phyloP scores from a whole-genome alignment of 1,140 invertebrate genomes.

The Sitodiplosis mosellana region DNA sequence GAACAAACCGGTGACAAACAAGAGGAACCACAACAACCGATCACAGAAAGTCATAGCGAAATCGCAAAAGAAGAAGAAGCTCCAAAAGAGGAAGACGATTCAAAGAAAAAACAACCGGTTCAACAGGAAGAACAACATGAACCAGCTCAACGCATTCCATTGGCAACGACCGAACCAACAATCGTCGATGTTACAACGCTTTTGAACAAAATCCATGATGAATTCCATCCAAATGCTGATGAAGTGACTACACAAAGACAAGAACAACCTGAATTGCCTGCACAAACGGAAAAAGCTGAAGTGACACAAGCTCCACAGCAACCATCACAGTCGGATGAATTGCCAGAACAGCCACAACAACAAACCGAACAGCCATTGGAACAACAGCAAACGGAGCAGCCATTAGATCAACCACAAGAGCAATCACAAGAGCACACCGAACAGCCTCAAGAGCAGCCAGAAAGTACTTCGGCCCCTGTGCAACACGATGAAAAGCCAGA shows the following conservation, averaged over 20 bases:
- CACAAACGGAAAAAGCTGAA: slow-evolving; percentile 3
- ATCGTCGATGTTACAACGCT: no score
- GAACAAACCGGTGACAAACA: slow-evolving; percentile 6
- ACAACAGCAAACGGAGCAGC: background rate
- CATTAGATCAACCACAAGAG: slow-evolving; percentile 1
- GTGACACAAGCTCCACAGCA: slow-evolving; percentile 3
- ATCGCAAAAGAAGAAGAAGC: slow-evolving; percentile 9
- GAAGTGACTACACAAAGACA: slow-evolving; percentile 9
- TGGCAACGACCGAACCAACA: background rate
- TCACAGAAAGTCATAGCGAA: slow-evolving; percentile 5
- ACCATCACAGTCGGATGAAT: background rate
- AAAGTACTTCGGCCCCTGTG: background rate
- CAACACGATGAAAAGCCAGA: background rate
- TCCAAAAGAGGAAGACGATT: slow-evolving; percentile 1
- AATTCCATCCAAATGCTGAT: slow-evolving; percentile 3
- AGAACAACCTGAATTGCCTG: background rate
- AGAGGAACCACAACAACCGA: slow-evolving; percentile 6
- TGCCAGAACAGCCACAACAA: background rate
- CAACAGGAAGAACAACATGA: background rate
- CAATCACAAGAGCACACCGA: background rate
- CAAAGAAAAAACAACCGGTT: background rate
- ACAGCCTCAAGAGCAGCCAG: background rate
- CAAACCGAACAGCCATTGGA: background rate
- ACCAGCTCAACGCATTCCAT: background rate
- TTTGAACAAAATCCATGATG: no score